phyloP scores from a whole-genome alignment of 2,888 invertebrate genomes.

The Acanthopleura granulata region DNA sequence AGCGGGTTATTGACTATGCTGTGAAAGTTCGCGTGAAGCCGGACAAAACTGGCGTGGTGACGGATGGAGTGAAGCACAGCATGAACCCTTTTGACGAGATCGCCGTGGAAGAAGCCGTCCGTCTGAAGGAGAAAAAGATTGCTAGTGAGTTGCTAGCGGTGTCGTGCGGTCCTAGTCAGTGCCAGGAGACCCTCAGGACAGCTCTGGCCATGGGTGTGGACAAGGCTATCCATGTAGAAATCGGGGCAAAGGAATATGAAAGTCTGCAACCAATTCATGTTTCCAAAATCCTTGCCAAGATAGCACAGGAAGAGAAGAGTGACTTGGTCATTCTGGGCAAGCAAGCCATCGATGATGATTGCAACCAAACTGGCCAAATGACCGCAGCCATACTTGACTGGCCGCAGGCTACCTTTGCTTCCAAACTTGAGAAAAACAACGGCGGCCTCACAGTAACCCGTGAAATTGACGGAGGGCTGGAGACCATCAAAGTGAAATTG shows the following conservation, averaged over 20 bases:
- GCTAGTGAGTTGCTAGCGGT: slow-evolving; percentile 95
- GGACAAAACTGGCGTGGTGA: slow-evolving; percentile 97
- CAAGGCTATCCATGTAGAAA: slow-evolving; percentile 94
- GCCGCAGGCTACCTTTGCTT: slow-evolving; percentile 97
- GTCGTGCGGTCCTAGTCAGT: slow-evolving; percentile 95
- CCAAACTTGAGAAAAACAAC: slow-evolving; percentile 84
- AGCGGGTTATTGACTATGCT: slow-evolving; percentile 99
- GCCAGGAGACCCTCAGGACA: slow-evolving; percentile 95
- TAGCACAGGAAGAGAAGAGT: slow-evolving; percentile 92
- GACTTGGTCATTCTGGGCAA: slow-evolving; percentile 96
- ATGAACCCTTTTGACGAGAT: slow-evolving; percentile 99
- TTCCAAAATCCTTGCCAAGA: slow-evolving; percentile 94
- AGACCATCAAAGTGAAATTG: slow-evolving; percentile 86
- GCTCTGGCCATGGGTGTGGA: slow-evolving; percentile 99
- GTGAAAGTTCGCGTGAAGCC: slow-evolving; percentile 98
- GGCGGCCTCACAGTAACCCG: slow-evolving; percentile 84
- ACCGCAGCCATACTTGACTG: slow-evolving; percentile 94
- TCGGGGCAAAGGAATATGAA: slow-evolving; percentile 87
- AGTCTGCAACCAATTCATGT: slow-evolving; percentile 94
- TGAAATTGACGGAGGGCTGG: slow-evolving; percentile 97
- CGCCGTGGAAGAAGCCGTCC: slow-evolving; percentile 97
- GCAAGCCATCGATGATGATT: slow-evolving; percentile 99
- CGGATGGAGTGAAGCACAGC: slow-evolving; percentile 98
- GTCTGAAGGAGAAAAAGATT: slow-evolving; percentile 97
- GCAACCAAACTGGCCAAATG: slow-evolving; percentile 99